A percentile compares a stretch with the other conserved stretches of the same genome.
Conservation (phyloP, 2,888 invertebrate genomes). For the Fissipunctia ypsillon region DNA sequence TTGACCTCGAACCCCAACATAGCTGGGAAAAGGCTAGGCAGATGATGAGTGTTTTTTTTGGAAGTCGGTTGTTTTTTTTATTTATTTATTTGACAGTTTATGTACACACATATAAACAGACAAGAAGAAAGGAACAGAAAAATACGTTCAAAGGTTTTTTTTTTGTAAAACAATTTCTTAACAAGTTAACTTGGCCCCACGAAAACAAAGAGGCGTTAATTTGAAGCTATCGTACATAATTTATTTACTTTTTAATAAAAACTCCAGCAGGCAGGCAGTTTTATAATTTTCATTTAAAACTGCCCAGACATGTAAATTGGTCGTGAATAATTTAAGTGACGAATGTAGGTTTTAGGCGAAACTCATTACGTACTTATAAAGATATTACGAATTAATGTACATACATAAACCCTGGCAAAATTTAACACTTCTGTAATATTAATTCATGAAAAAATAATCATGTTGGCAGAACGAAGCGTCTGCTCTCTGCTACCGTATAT, state of each 20-base stretch:
- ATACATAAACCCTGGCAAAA: neutral
- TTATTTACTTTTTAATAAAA: slow-evolving; percentile 39
- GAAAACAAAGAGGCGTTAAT: slow-evolving; percentile 17
- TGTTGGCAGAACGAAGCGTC: neutral
- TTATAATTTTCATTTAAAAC: slow-evolving; percentile 14
- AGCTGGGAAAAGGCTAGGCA: too few species aligned
- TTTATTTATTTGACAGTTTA: too few species aligned
- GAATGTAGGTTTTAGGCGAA: slow-evolving; percentile 20
- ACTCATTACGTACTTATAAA: slow-evolving; percentile 31
- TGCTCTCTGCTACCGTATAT: too few species aligned
- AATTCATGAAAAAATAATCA: neutral
- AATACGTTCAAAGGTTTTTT: too few species aligned
- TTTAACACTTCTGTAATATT: slow-evolving; percentile 21
- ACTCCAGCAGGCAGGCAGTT: neutral
- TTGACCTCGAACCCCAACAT: too few species aligned
- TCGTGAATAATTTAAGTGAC: slow-evolving; percentile 31
- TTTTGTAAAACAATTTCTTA: too few species aligned
- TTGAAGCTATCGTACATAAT: slow-evolving; percentile 5
- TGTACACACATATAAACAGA: too few species aligned
- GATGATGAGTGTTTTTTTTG: too few species aligned
- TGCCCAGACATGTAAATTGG: slow-evolving; percentile 39
- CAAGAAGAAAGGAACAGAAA: too few species aligned
- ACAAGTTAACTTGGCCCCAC: neutral
- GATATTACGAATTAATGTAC: slow-evolving; percentile 20
- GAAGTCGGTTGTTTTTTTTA: too few species aligned